Base-by-base conservation (phyloP, 2,888 invertebrate genomes). In the Temnothorax unifasciatus region DNA sequence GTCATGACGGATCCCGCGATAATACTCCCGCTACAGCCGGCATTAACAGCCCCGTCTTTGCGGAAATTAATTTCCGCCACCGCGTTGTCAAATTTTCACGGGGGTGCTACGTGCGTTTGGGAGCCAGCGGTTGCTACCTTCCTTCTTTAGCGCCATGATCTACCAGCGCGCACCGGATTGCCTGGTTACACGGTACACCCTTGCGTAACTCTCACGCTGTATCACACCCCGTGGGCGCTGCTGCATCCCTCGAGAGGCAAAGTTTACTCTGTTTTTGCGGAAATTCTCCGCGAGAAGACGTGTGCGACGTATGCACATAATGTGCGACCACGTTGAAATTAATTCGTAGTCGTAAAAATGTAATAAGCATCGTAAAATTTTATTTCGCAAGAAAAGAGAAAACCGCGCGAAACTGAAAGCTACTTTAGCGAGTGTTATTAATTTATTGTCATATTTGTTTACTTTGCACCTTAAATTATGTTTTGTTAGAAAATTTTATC, bases 1-100 rank as follows among this genome's bases (percentile, higher is more conserved):
- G 59, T 73, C 59, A 71, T 50, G 38, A 29, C 25, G 81, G 38
- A 77, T 77, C 29, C 8, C 50, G 82, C 63, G 82, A 64, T 77
- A 82, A 82, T 76, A 64, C 63, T 52, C 76, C 21, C 61, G 25
- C 61, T 61, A 77, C 50, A 82, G 47, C 61, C 25, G 50, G 50
- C 41, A 71, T 57, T 71, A 79, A 71, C 29, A 15, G 34, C 6
- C 21, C 41, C 82, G 25, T 63, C 52, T 71, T 44, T 63, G 77
- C 85, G 87, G 84, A 89, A 91, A 91, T 91, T 89, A 91, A 89
- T 89, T 88, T 88, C 82, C 82, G 69, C 79, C 47, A 71, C 57
- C 79, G 11, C 63, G 57, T 79, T 87, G 88, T 86, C 85, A 86
- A 88, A 91, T 83, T 88, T 86, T 82, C 61, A 64, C 64, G 52